Conservation (phyloP, 2,888 invertebrate species). For the Adelphocoris suturalis region DNA sequence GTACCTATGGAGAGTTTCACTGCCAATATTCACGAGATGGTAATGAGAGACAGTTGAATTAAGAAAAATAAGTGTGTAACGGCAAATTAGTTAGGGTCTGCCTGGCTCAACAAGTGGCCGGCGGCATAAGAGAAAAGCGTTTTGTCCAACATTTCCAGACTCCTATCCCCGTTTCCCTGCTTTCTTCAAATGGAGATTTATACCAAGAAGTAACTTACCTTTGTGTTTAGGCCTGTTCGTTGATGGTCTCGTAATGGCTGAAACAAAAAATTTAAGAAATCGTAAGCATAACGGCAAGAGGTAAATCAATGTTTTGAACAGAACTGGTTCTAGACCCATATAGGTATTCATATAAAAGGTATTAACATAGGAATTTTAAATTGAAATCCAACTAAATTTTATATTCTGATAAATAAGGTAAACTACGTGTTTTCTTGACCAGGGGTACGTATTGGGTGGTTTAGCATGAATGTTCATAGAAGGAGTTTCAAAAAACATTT, state of each 20-base stretch:
- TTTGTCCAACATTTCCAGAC: constrained; percentile 35
- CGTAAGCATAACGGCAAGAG: not conserved
- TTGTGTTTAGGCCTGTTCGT: constrained; percentile 73
- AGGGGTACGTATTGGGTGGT: too few species aligned
- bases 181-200: constrained; percentile 65
- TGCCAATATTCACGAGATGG: not conserved
- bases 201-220: constrained; percentile 69
- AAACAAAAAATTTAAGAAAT: constrained; percentile 67
- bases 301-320: too few species aligned
- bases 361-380: too few species aligned
- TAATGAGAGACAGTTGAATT: not conserved
- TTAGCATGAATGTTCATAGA: too few species aligned
- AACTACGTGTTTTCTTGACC: too few species aligned
- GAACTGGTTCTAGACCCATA: too few species aligned
- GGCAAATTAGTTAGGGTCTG: not conserved
- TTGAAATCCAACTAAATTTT: too few species aligned
- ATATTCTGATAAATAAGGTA: too few species aligned
- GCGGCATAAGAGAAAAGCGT: constrained; percentile 44
- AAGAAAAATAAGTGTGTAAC: not conserved
- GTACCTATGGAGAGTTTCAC: too few species aligned
- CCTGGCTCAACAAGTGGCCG: constrained; percentile 56
- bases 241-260: constrained; percentile 73
- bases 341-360: too few species aligned
- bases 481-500: too few species aligned
- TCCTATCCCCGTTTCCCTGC: constrained; percentile 13